Base-by-base conservation (phyloP, 2,888 invertebrate species). In the Cyclophora punctaria region DNA sequence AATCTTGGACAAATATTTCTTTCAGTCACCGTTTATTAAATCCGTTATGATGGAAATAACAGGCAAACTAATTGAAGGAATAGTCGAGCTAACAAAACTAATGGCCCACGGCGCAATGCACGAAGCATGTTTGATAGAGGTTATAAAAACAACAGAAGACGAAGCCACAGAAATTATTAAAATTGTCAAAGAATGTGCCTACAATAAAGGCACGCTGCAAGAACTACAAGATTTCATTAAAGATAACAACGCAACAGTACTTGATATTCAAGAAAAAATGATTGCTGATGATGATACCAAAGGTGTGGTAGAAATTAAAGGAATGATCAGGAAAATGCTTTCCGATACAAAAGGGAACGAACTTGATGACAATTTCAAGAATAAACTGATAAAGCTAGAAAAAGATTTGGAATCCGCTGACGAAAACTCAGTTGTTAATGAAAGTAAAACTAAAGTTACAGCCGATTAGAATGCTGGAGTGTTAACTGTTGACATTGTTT, bases 51-150 rank as follows among this genome's bases (percentile, higher is more conserved):
- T 87, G 84, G 83, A 78, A 5, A 73, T 86, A 3, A 82, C 85
- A 0, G 67, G 73, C 0, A 80, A 78, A 45, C 64, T 88, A 2
- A 74, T 85, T 6, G 76, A 80, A 7, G 87, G 87, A 3, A 74
- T 85, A 0, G 79, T 84, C 2, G 76, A 75, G 2, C 62, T 88
- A 2, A 85, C 86, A 0, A 87, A 86, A 47, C 62, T 82, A 4
- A 82, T 88, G 81, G 86, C 87, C 0, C 87, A 87, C 35, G 86
- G 87, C 3, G 87, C 87, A 0, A 87, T 87, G 87, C 87, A 87
- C n/a, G 87, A 88, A 64, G 87, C 87, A 0, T 88, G 87, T 45
- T 82, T 88, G 2, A 85, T 88, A 5, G 87, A 88, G 73, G 87
- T 87, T 0, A 73, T 86, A 33, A 80, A 71, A 56, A 71, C 75